A percentile compares a stretch with the other conserved stretches of the same genome.
These are phyloP conservation scores for Eolophus roseicapilla DNA, from an alignment of 2,113 vertebrate genomes.

Conservation along the genomic window DNA sequence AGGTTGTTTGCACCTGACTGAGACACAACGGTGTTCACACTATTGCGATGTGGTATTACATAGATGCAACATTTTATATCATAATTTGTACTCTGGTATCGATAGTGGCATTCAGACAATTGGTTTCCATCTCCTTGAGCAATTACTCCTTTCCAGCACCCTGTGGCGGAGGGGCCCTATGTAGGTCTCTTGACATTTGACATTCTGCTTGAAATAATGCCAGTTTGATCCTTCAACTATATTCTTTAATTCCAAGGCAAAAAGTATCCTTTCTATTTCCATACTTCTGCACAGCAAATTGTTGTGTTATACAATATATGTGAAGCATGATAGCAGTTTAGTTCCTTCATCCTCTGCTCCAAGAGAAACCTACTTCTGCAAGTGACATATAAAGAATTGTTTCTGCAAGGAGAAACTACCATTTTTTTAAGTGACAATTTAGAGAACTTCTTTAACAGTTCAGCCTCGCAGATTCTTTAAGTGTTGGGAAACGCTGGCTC, in stretches of 20 bases:
- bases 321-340: neutral
- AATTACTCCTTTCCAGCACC: neutral
- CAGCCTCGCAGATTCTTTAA: neutral
- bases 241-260: neutral
- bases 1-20: neutral
- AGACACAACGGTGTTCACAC: neutral
- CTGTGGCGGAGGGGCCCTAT: neutral
- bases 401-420: constrained; percentile 8
- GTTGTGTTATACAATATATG: neutral
- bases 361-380: neutral
- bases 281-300: neutral
- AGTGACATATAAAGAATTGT: neutral
- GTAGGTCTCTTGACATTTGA: neutral
- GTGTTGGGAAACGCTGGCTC: constrained; percentile 9
- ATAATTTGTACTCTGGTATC: neutral
- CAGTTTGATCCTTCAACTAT: neutral
- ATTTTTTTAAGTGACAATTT: neutral
- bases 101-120: neutral
- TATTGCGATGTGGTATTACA: neutral
- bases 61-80: neutral
- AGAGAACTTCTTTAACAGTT: neutral
- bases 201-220: neutral
- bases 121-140: neutral
- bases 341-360: neutral
- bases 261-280: neutral